Evolutionary conservation across 1,140 invertebrate genomes (phyloP).

Genomic region (Pseudachorutes palmiensis): DNA sequence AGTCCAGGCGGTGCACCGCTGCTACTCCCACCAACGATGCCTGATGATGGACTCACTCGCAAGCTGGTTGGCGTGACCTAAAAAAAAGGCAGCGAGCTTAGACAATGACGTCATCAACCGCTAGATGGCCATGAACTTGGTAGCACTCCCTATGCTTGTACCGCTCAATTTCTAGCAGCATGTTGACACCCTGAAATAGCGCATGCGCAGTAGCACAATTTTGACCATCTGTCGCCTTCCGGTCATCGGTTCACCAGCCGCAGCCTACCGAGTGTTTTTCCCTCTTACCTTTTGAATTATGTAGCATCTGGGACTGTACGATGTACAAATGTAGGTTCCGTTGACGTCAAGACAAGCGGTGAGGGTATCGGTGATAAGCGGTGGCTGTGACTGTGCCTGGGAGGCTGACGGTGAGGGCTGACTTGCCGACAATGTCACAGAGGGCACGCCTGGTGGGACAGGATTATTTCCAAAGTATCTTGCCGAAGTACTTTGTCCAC

Average conservation of each 20-base stretch:
- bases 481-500: not conserved
- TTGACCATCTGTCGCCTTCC: not conserved
- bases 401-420: not conserved
- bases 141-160: not conserved
- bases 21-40: not conserved
- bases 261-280: too few relatives aligned
- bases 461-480: constrained; percentile 3
- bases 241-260: not conserved
- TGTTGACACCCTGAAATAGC: not conserved
- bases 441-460: not conserved
- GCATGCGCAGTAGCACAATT: not conserved
- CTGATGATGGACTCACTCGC: not conserved
- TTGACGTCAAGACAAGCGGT: constrained; percentile 50
- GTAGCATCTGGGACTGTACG: constrained; percentile 53
- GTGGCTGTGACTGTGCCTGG: constrained; percentile 22
- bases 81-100: too few relatives aligned
- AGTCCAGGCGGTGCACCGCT: not conserved
- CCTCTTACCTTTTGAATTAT: constrained; percentile 53
- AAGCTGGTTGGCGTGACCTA: not conserved
- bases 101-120: too few relatives aligned
- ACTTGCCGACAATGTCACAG: too few relatives aligned
- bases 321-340: constrained; percentile 53
- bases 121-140: not conserved
- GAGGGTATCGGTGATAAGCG: constrained; percentile 43
- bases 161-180: not conserved